Evolutionary conservation across 1,140 invertebrate genomes (phyloP).

Genomic region (Zaprionus ornatus): DNA sequence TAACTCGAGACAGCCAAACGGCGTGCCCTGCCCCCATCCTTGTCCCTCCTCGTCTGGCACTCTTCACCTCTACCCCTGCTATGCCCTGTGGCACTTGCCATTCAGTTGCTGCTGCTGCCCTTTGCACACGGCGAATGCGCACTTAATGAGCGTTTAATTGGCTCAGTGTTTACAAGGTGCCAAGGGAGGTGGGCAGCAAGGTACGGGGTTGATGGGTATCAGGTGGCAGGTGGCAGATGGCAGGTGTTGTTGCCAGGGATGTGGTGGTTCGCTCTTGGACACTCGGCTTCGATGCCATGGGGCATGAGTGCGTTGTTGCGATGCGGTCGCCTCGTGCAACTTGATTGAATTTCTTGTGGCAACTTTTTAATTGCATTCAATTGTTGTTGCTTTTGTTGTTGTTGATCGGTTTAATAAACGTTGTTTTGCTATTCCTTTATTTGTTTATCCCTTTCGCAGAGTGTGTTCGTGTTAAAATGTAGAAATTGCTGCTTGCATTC

Average conservation of each 20-base stretch:
- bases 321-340: not conserved
- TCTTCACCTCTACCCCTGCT: not conserved
- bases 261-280: not conserved
- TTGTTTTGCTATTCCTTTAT: conserved; percentile 4
- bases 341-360: conserved; percentile 75
- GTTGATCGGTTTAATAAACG: conserved; percentile 33
- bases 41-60: not conserved
- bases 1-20: conserved; percentile 41
- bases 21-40: not conserved
- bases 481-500: conserved; percentile 6
- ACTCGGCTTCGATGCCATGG: no score
- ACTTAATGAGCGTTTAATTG: conserved; percentile 82
- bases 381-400: conserved; percentile 47
- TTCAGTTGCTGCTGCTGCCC: conserved; percentile 3
- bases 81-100: not conserved
- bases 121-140: conserved; percentile 48
- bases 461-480: conserved; percentile 2
- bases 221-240: conserved; percentile 4
- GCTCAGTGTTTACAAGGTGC: conserved; percentile 76
- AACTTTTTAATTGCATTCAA: conserved; percentile 76
- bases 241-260: not conserved
- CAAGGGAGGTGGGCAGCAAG: not conserved
- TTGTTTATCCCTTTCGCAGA: not conserved
- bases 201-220: not conserved
- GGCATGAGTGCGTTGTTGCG: no score